Evolutionary conservation across 2,113 vertebrate species (phyloP).

Genomic region (Physeter macrocephalus): DNA sequence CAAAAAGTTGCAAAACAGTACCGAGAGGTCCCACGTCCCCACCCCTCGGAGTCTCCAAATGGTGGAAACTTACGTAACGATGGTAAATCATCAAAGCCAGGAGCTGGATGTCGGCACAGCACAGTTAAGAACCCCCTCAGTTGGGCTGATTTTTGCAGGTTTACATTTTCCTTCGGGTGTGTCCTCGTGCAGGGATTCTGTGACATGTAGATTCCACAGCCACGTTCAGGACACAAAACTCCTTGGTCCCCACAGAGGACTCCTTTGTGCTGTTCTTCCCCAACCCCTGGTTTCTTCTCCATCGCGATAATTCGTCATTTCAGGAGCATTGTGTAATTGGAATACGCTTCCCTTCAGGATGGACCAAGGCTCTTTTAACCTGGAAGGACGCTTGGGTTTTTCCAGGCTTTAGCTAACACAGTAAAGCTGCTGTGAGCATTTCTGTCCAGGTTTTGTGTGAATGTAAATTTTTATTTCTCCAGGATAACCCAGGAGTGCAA

Average conservation of each 20-base stretch:
- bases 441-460: not conserved
- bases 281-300: not conserved
- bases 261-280: accelerated
- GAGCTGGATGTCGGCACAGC: too few species aligned
- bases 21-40: not conserved
- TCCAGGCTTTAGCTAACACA: not conserved
- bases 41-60: accelerated
- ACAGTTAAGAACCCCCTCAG: accelerated
- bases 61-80: too few species aligned
- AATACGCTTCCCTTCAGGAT: not conserved
- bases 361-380: accelerated
- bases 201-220: accelerated
- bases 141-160: accelerated
- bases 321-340: accelerated
- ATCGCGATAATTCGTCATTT: accelerated
- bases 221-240: not conserved
- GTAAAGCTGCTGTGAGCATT: not conserved
- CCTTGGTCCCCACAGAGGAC: too few species aligned
- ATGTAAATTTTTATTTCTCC: not conserved
- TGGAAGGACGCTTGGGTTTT: accelerated
- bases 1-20: not conserved
- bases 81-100: not conserved
- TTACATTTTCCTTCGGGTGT: accelerated
- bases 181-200: not conserved
- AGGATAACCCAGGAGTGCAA: not conserved